These are phyloP conservation scores for Perdita meconis DNA, from an alignment of 2,888 invertebrate genomes.

Conservation along the genomic window DNA sequence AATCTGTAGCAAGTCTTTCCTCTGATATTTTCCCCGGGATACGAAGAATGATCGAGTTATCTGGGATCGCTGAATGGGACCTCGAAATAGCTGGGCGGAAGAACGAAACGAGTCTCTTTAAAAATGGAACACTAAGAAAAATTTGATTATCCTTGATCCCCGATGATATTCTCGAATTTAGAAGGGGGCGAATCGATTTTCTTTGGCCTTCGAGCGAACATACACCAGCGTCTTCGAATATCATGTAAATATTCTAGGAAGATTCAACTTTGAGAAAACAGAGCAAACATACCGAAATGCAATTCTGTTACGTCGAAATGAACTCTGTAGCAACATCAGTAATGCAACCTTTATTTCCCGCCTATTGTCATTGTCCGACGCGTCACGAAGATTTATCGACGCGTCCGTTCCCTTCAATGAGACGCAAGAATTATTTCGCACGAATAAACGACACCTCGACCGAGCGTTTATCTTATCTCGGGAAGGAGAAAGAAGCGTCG, in stretches of 20 bases:
- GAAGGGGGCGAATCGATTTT: neutral
- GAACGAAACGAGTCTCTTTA: neutral
- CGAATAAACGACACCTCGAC: neutral
- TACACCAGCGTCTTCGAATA: neutral
- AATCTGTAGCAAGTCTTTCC: slow-evolving; percentile 11
- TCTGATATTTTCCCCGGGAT: neutral
- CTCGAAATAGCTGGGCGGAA: neutral
- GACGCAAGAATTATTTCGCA: slow-evolving; percentile 12
- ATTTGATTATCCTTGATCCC: neutral
- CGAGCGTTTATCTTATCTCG: neutral
- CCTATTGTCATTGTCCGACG: neutral
- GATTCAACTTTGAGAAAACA: neutral
- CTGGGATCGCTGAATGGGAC: neutral
- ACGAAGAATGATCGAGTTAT: slow-evolving; percentile 3
- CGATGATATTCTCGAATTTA: neutral
- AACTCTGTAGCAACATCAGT: neutral
- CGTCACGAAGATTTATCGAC: neutral
- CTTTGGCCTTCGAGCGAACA: neutral
- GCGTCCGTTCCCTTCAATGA: neutral
- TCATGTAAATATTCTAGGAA: neutral
- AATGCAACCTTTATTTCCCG: neutral
- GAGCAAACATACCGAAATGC: neutral
- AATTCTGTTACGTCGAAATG: no score
- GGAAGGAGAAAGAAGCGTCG: neutral
- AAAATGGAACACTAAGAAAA: slow-evolving; percentile 1